A percentile compares a stretch with the other conserved stretches of the same genome.
These are phyloP conservation scores for Subacronicta megacephala DNA, from an alignment of 2,888 invertebrate genomes.

Conservation along the genomic window DNA sequence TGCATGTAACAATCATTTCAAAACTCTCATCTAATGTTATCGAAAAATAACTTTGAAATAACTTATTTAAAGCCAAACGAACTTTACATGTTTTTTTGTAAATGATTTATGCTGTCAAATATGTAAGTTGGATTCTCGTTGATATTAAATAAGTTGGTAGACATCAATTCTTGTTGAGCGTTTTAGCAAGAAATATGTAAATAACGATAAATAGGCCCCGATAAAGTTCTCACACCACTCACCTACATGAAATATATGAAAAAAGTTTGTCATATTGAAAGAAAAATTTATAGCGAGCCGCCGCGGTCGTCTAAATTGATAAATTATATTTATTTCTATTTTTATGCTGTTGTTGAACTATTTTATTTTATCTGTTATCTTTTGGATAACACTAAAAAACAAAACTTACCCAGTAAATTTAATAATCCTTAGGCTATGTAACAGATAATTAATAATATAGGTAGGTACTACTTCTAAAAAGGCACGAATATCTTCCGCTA, in stretches of 20 bases:
- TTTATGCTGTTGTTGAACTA: too few species aligned
- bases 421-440: too few species aligned
- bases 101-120: slow-evolving; percentile 21
- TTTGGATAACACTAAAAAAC: too few species aligned
- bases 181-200: slow-evolving; percentile 33
- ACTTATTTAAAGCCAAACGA: slow-evolving; percentile 6
- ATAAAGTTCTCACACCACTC: slow-evolving; percentile 32
- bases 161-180: slow-evolving; percentile 36
- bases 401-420: too few species aligned
- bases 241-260: slow-evolving; percentile 43
- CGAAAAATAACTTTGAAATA: neutral
- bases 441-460: too few species aligned
- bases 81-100: slow-evolving; percentile 21
- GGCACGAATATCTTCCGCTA: too few species aligned
- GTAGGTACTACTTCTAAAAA: too few species aligned
- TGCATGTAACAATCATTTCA: neutral
- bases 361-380: too few species aligned
- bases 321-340: slow-evolving; percentile 6
- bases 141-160: slow-evolving; percentile 41
- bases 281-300: slow-evolving; percentile 40
- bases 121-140: slow-evolving; percentile 6
- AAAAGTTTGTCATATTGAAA: slow-evolving; percentile 46
- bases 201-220: slow-evolving; percentile 26
- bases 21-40: neutral
- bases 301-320: slow-evolving; percentile 48